Evolutionary conservation across 2,888 invertebrate species (phyloP).

Genomic region (Nomada ruficornis): DNA sequence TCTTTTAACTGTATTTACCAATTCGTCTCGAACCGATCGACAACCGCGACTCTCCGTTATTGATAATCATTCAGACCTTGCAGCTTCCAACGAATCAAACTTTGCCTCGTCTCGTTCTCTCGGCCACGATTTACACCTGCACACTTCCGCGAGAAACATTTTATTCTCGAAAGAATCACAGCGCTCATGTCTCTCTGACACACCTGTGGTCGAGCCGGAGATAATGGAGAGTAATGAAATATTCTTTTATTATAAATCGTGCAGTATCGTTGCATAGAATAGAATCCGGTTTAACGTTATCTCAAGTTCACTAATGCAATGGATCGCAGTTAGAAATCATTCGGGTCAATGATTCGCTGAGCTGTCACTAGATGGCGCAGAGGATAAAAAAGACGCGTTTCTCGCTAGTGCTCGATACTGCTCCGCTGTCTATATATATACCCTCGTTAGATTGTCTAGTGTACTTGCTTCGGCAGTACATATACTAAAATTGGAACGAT

Average conservation of each 20-base stretch:
- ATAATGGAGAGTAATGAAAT: not conserved
- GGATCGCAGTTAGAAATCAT: not conserved
- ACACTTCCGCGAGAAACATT: not conserved
- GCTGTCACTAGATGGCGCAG: constrained; percentile 12
- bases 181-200: not conserved
- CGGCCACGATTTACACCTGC: not conserved
- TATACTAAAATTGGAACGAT: constrained; percentile 96
- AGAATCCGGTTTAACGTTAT: too few species aligned
- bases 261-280: too few species aligned
- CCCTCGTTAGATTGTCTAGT: accelerated
- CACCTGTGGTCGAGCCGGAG: not conserved
- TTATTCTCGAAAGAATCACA: constrained; percentile 19
- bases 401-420: constrained; percentile 3
- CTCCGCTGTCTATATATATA: constrained; percentile 21
- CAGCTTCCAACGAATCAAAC: constrained; percentile 7
- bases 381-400: not conserved
- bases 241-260: too few species aligned
- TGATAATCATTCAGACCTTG: constrained; percentile 41
- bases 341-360: not conserved
- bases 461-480: constrained; percentile 92
- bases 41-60: constrained; percentile 45
- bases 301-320: not conserved
- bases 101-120: not conserved
- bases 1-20: constrained; percentile 74
- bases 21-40: constrained; percentile 66